Percentiles rank a stretch among this genome's conserved stretches.
phyloP scores from a whole-genome alignment of 2,797 vertebrate species.

The Helostoma temminkii region DNA sequence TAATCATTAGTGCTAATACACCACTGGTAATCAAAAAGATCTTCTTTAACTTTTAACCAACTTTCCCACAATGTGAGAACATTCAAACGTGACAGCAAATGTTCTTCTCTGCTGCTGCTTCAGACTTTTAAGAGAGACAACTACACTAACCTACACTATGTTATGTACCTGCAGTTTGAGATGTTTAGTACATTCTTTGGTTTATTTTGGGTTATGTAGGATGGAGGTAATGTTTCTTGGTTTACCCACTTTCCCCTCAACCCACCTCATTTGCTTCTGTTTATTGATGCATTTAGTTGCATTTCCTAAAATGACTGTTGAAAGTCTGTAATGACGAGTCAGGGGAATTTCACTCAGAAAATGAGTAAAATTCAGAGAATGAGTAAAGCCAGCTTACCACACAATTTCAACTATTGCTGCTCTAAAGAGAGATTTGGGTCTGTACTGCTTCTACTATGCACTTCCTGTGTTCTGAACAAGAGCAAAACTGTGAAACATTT shows the following conservation, averaged over 20 bases:
- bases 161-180: not conserved
- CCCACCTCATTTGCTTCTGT: not conserved
- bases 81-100: not conserved
- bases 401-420: not conserved
- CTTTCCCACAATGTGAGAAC: not conserved
- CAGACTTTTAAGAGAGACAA: no score
- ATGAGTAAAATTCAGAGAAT: not conserved
- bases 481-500: not conserved
- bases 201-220: not conserved
- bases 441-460: not conserved
- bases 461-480: not conserved
- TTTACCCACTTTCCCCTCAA: constrained; percentile 4
- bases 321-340: not conserved
- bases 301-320: constrained; percentile 8
- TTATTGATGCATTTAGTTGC: constrained; percentile 3
- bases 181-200: not conserved
- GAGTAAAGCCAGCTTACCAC: not conserved
- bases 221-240: not conserved
- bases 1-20: not conserved
- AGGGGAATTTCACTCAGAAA: constrained; percentile 17
- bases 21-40: no score
- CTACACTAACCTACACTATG: not conserved
- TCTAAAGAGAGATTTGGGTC: not conserved
- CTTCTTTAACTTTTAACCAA: no score
- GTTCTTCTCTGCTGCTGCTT: no score